Conservation (phyloP, 23 tunicate genomes). For the Botrylloides violaceus region DNA sequence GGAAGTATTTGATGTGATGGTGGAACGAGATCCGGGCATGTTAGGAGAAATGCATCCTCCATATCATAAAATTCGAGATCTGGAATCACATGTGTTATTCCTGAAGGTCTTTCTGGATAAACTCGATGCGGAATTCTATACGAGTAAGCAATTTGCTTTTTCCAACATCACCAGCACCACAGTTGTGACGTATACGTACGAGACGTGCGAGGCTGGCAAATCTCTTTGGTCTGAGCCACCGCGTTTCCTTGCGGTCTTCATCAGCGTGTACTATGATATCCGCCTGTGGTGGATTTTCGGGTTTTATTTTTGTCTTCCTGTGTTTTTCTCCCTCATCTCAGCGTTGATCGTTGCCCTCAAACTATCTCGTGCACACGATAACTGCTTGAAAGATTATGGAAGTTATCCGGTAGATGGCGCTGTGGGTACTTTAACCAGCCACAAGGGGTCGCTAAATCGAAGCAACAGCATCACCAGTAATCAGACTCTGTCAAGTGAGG, state of each 20-base stretch:
- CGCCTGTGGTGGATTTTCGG: slow-evolving; percentile 67
- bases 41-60: neutral
- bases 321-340: slow-evolving; percentile 32
- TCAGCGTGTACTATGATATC: slow-evolving; percentile 27
- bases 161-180: neutral
- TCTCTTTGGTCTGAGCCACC: slow-evolving; percentile 47
- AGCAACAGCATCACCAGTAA: slow-evolving; percentile 26
- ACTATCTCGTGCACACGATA: slow-evolving; percentile 21
- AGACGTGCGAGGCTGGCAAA: slow-evolving; percentile 29
- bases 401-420: slow-evolving; percentile 21
- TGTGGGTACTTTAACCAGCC: slow-evolving; percentile 22
- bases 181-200: slow-evolving; percentile 21
- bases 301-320: slow-evolving; percentile 59
- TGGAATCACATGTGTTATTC: neutral
- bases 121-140: neutral
- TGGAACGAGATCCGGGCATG: neutral
- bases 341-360: slow-evolving; percentile 49
- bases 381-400: slow-evolving; percentile 3
- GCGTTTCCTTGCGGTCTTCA: slow-evolving; percentile 22
- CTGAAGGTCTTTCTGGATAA: neutral
- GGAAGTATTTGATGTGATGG: neutral
- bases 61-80: neutral
- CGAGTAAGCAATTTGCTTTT: neutral
- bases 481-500: slow-evolving; percentile 23
- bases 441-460: slow-evolving; percentile 12